phyloP scores from a whole-genome alignment of 2,797 vertebrate species.

The Cygnus olor region DNA sequence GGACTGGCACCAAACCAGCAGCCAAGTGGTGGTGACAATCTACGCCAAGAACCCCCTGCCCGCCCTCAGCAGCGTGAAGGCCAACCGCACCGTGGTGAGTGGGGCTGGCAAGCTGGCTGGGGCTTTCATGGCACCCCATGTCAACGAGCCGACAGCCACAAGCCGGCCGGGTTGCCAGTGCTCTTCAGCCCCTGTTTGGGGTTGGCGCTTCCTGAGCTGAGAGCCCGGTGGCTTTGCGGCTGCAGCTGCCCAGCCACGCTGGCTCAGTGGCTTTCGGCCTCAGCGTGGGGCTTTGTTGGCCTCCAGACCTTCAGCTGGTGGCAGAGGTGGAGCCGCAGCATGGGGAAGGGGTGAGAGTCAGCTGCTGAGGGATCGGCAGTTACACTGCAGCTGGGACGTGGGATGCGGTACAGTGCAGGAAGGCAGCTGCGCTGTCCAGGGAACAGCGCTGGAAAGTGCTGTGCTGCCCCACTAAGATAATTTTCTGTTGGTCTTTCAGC shows the following conservation, averaged over 20 bases:
- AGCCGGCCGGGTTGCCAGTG: accelerated
- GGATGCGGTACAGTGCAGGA: neutral
- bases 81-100: constrained; percentile 88
- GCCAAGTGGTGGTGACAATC: constrained; percentile 86
- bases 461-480: neutral
- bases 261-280: neutral
- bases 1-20: constrained; percentile 95
- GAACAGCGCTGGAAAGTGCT: neutral
- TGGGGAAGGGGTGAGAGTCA: neutral
- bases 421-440: neutral
- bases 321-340: neutral
- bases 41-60: constrained; percentile 90
- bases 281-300: neutral
- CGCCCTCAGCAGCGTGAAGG: constrained; percentile 82
- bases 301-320: neutral
- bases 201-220: neutral
- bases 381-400: neutral
- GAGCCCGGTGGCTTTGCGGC: accelerated
- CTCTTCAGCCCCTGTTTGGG: neutral
- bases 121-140: accelerated
- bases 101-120: neutral
- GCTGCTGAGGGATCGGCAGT: neutral
- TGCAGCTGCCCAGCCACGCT: neutral
- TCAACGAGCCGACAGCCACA: neutral
- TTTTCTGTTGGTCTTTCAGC: constrained; percentile 73